These are phyloP conservation scores for Melinaea menophilus DNA, from an alignment of 2,888 invertebrate species.

Conservation along the genomic window DNA sequence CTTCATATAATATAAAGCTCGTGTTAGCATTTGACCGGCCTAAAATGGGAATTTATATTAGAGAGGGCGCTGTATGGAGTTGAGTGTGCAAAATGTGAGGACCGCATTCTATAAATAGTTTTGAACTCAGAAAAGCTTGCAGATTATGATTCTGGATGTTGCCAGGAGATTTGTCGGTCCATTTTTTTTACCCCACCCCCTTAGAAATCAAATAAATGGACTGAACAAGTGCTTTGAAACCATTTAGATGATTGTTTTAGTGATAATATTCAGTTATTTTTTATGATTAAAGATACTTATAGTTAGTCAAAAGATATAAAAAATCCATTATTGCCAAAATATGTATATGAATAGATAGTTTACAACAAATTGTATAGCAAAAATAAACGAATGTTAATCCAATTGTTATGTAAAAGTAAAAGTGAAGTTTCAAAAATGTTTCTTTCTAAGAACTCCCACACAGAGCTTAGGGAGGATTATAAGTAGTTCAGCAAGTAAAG, in stretches of 20 bases:
- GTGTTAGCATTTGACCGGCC: conserved; percentile 24
- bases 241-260: too few relatives aligned
- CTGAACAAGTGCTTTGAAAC: too few relatives aligned
- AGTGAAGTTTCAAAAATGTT: conserved; percentile 6
- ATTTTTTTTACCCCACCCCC: too few relatives aligned
- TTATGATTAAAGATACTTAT: too few relatives aligned
- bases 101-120: too few relatives aligned
- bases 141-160: too few relatives aligned
- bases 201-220: too few relatives aligned
- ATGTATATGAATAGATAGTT: background rate
- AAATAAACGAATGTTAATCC: conserved; percentile 5
- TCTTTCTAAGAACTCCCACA: conserved; percentile 24
- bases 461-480: conserved; percentile 33
- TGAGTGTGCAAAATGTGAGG: too few relatives aligned
- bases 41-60: conserved; percentile 30
- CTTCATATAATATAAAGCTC: conserved; percentile 59
- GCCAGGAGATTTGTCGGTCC: too few relatives aligned
- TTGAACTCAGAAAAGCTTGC: too few relatives aligned
- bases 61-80: too few relatives aligned
- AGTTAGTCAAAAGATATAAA: background rate
- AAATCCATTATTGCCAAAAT: background rate
- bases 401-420: background rate
- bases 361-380: background rate
- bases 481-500: conserved; percentile 23
- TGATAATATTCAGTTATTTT: too few relatives aligned